A percentile compares a stretch with the other conserved stretches of the same genome.
These are phyloP conservation scores for Theristus sp. DNA, from an alignment of 2,888 invertebrate species.

Conservation along the genomic window DNA sequence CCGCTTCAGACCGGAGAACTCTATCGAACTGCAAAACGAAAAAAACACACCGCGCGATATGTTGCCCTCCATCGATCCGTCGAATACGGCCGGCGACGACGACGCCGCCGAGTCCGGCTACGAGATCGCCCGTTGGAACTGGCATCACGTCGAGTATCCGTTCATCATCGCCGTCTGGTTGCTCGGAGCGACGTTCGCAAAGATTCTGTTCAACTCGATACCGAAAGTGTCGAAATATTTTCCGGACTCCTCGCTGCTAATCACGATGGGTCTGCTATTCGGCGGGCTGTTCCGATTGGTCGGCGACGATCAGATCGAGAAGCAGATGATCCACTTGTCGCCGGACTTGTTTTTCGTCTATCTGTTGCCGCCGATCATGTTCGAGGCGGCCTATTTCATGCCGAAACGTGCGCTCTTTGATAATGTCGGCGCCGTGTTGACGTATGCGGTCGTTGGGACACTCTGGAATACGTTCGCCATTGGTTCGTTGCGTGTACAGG, in stretches of 20 bases:
- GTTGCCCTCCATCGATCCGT: too few relatives aligned
- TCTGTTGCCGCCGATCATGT: conserved; percentile 89
- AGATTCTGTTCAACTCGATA: background rate
- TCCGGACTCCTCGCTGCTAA: conserved; percentile 88
- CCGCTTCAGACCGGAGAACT: too few relatives aligned
- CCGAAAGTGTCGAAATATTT: conserved; percentile 52
- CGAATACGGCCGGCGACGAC: background rate
- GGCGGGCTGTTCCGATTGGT: conserved; percentile 58
- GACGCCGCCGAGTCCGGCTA: conserved; percentile 20
- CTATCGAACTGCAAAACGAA: too few relatives aligned
- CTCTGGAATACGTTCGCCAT: conserved; percentile 64
- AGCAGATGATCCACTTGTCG: conserved; percentile 40
- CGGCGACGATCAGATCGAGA: conserved; percentile 3
- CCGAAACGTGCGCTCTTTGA: conserved; percentile 90
- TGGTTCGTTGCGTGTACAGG: too few relatives aligned
- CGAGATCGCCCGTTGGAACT: background rate
- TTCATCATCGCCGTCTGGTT: background rate
- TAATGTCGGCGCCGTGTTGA: conserved; percentile 76
- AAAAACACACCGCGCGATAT: too few relatives aligned
- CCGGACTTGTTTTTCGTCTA: conserved; percentile 90
- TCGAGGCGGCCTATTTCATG: conserved; percentile 89
- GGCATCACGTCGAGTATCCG: background rate
- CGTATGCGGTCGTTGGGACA: conserved; percentile 75
- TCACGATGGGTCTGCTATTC: conserved; percentile 79
- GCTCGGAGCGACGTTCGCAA: background rate